Percentiles rank a stretch among this genome's conserved stretches.
Evolutionary conservation across 1,140 invertebrate genomes (phyloP).

Genomic region (Penaeus indicus): DNA sequence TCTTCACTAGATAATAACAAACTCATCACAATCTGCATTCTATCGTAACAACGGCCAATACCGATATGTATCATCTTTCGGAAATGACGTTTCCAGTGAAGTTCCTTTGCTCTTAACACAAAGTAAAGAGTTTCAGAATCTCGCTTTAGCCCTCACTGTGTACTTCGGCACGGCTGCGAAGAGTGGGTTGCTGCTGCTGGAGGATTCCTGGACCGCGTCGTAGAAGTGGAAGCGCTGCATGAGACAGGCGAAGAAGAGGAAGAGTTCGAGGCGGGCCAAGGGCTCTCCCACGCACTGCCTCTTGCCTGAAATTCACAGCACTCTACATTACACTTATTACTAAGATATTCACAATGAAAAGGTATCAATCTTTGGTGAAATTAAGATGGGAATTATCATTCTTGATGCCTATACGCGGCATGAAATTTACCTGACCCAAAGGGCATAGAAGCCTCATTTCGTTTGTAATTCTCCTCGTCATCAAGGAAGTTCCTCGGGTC

Average conservation of each 20-base stretch:
- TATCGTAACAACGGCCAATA: no score
- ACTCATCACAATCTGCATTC: no score
- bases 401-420: no score
- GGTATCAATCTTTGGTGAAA: not conserved
- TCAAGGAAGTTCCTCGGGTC: conserved; percentile 48
- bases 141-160: not conserved
- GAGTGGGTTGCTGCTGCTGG: not conserved
- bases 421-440: conserved; percentile 33
- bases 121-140: no score
- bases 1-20: no score
- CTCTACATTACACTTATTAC: no score
- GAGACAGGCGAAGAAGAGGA: conserved; percentile 41
- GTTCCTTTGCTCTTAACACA: no score
- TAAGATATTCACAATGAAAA: no score
- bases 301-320: conserved; percentile 1
- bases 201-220: not conserved
- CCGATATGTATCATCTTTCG: no score
- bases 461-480: conserved; percentile 11
- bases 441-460: conserved; percentile 28
- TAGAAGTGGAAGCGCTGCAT: conserved; percentile 41
- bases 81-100: no score
- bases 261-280: conserved; percentile 28
- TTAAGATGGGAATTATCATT: no score
- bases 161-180: not conserved
- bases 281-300: conserved; percentile 28